Evolutionary conservation across 2,113 vertebrate genomes (phyloP).

Genomic region (Dinomys branickii): DNA sequence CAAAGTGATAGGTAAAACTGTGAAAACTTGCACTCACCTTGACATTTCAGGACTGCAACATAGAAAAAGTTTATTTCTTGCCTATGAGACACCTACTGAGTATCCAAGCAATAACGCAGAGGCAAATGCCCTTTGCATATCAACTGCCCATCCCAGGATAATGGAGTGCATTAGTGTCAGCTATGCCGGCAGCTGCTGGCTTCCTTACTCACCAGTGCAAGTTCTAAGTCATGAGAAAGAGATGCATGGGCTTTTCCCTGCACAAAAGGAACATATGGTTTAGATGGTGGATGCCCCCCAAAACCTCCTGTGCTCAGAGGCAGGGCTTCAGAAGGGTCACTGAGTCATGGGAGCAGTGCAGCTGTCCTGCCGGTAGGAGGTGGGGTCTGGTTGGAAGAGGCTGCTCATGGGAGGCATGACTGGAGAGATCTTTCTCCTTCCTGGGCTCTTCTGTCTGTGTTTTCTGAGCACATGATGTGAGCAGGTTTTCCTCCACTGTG

Average conservation of each 20-base stretch:
- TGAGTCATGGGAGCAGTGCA: not conserved
- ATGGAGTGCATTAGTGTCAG: not conserved
- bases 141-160: too few relatives aligned
- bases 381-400: too few relatives aligned
- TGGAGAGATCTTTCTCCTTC: not conserved
- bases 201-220: not conserved
- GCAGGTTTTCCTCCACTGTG: not conserved
- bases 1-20: not conserved
- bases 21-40: not conserved
- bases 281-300: not conserved
- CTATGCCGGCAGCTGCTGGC: rapidly evolving
- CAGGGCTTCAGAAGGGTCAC: not conserved
- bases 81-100: not conserved
- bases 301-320: too few relatives aligned
- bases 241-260: rapidly evolving
- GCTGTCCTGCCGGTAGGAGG: not conserved
- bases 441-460: not conserved
- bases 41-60: not conserved
- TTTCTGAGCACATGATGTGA: not conserved
- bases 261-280: not conserved
- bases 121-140: not conserved
- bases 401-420: not conserved
- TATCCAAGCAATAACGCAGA: not conserved
- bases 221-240: not conserved
- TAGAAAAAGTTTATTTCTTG: not conserved